These are phyloP conservation scores for Threskiornis aethiopicus DNA, from an alignment of 2,797 vertebrate species.

Conservation along the genomic window DNA sequence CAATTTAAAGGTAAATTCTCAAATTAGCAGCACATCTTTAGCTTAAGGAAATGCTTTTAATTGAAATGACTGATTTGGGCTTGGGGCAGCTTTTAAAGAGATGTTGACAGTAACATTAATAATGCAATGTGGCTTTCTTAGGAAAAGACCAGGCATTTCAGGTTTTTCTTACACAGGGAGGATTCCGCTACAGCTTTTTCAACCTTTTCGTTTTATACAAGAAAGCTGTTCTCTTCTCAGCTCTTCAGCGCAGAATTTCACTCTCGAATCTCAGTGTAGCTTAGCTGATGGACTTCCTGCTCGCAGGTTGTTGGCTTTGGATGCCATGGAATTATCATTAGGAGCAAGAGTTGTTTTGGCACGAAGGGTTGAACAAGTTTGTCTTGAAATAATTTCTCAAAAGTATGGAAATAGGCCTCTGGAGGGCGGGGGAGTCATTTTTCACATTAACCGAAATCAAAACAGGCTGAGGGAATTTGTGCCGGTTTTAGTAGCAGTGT, in stretches of 20 bases:
- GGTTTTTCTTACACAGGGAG: background rate
- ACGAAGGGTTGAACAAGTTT: background rate
- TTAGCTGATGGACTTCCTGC: background rate
- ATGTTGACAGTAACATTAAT: background rate
- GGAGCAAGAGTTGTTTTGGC: background rate
- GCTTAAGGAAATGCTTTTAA: background rate
- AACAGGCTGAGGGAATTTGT: background rate
- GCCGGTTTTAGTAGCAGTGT: accelerated
- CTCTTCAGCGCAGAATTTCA: background rate
- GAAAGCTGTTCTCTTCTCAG: background rate
- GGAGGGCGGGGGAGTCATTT: background rate
- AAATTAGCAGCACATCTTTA: background rate
- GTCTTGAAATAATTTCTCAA: background rate
- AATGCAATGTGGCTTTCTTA: background rate
- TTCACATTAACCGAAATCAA: background rate
- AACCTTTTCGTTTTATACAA: background rate
- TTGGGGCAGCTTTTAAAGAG: background rate
- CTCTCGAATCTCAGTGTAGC: background rate
- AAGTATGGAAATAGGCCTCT: background rate
- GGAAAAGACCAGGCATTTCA: background rate
- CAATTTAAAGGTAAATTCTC: slow-evolving; percentile 92
- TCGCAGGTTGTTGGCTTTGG: background rate
- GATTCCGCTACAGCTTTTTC: background rate
- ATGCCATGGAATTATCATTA: background rate
- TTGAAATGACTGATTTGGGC: background rate